Percentiles rank a stretch among this genome's conserved stretches.
Evolutionary conservation across 1,140 invertebrate species (phyloP).

Genomic region (Venustaconcha ellipsiformis): DNA sequence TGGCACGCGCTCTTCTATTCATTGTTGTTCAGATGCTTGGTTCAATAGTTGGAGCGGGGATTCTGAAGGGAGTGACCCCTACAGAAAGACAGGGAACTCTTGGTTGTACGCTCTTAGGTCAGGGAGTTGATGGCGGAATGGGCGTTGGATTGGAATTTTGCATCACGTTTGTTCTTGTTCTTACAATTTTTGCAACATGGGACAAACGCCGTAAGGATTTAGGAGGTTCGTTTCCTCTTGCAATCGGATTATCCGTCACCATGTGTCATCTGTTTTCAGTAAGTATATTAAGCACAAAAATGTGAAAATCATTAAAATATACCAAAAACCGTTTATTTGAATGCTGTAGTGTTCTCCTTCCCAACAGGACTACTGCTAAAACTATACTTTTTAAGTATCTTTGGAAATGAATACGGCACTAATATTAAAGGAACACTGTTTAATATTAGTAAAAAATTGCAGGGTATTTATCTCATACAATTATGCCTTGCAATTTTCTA

Average conservation of each 20-base stretch:
- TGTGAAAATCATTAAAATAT: too few species aligned
- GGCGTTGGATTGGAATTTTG: slow-evolving; percentile 86
- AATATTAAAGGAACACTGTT: too few species aligned
- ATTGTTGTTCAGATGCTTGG: slow-evolving; percentile 73
- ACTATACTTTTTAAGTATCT: too few species aligned
- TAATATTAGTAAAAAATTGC: too few species aligned
- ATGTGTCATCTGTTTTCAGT: slow-evolving; percentile 84
- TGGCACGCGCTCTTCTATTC: slow-evolving; percentile 60
- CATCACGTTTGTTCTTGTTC: slow-evolving; percentile 88
- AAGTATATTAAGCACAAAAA: slow-evolving; percentile 18
- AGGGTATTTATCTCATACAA: too few species aligned
- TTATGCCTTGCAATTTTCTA: too few species aligned
- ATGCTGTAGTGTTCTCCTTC: too few species aligned
- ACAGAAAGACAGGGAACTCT: slow-evolving; percentile 73
- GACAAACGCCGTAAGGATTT: slow-evolving; percentile 83
- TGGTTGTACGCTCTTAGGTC: slow-evolving; percentile 73
- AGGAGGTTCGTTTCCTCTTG: slow-evolving; percentile 88
- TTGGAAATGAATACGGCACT: too few species aligned
- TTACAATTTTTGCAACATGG: slow-evolving; percentile 89
- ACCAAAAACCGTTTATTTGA: too few species aligned
- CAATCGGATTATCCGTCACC: slow-evolving; percentile 82
- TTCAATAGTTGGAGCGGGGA: slow-evolving; percentile 80
- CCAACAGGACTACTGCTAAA: too few species aligned
- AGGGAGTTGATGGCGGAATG: slow-evolving; percentile 68
- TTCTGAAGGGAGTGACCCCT: slow-evolving; percentile 75